Percentiles rank a stretch among this genome's conserved stretches.
Conservation (phyloP, 2,113 vertebrate species). For the Caranx ignobilis region DNA sequence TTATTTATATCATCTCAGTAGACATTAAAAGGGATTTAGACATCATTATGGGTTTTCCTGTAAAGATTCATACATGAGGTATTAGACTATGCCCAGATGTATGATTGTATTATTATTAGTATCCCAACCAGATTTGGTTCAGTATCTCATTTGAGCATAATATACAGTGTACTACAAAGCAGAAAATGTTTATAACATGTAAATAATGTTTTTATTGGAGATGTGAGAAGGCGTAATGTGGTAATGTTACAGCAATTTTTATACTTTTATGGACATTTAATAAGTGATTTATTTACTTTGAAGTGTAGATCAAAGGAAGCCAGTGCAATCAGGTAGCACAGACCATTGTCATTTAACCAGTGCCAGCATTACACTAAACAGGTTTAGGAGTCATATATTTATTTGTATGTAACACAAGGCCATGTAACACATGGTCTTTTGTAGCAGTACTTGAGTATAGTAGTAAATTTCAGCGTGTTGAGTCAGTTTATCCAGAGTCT, state of each 20-base stretch:
- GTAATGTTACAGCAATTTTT: not conserved
- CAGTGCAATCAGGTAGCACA: not conserved
- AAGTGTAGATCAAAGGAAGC: not conserved
- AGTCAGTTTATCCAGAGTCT: not conserved
- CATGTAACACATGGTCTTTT: not conserved
- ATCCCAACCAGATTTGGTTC: not conserved
- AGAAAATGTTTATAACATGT: not conserved
- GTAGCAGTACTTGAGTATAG: not conserved
- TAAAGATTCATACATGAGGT: slow-evolving; percentile 1
- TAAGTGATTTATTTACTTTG: not conserved
- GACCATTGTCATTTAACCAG: not conserved
- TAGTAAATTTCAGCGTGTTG: not conserved
- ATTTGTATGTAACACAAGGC: not conserved
- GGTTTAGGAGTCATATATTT: too few species aligned
- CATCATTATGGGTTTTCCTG: slow-evolving; percentile 24
- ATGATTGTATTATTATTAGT: not conserved
- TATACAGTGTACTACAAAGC: not conserved
- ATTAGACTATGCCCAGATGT: not conserved
- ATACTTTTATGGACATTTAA: not conserved
- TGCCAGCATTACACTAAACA: not conserved
- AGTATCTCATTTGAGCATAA: not conserved
- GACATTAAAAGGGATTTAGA: slow-evolving; percentile 20
- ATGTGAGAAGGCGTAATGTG: not conserved
- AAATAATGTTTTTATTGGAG: not conserved
- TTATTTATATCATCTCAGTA: slow-evolving; percentile 19